phyloP scores from a whole-genome alignment of 2,888 invertebrate genomes.

The Epistrophe grossulariae region DNA sequence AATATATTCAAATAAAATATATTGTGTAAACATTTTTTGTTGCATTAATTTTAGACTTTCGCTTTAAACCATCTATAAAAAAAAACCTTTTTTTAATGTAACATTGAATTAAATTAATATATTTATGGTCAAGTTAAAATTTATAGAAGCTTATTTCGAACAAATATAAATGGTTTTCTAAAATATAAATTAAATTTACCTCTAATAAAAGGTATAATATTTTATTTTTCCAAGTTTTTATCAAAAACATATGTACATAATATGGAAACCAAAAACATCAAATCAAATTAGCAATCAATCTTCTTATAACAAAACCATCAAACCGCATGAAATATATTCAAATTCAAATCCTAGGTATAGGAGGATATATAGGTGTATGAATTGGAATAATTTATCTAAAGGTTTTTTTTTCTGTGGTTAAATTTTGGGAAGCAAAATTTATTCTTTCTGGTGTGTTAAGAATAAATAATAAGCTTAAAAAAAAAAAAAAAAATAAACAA shows the following conservation, averaged over 20 bases:
- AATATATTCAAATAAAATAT: no score
- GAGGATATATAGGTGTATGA: background rate
- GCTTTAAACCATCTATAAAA: no score
- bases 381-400: background rate
- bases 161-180: background rate
- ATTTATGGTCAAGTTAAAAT: no score
- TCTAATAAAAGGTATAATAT: background rate
- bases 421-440: background rate
- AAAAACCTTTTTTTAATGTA: background rate
- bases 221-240: no score
- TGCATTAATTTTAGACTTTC: no score
- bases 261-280: background rate
- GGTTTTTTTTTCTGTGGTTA: background rate
- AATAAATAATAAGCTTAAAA: background rate
- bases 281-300: slow-evolving; percentile 2
- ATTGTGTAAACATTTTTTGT: no score
- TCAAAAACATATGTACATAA: background rate
- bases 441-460: slow-evolving; percentile 1
- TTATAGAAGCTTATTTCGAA: background rate
- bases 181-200: background rate
- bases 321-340: background rate
- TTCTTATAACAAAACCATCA: slow-evolving; percentile 5
- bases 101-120: background rate
- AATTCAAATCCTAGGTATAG: background rate
- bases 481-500: background rate